phyloP scores from a whole-genome alignment of 1,140 invertebrate genomes.

The Heliothis subflexa region DNA sequence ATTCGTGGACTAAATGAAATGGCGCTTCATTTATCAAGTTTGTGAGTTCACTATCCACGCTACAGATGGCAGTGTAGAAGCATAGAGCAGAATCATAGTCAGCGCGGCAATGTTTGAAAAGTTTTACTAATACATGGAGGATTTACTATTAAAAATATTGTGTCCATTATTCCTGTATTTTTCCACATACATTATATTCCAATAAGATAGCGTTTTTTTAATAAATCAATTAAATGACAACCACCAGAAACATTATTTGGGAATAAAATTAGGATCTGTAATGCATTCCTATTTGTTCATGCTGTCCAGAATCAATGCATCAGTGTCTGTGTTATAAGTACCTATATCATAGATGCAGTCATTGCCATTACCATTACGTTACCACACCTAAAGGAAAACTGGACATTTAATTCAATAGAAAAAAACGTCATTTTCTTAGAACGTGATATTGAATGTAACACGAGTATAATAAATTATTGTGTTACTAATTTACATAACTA shows the following conservation, averaged over 20 bases:
- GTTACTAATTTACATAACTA: conserved; percentile 45
- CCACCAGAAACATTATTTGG: too few species aligned
- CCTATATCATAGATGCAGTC: too few species aligned
- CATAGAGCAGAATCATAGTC: conserved; percentile 27
- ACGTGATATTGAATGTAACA: conserved; percentile 30
- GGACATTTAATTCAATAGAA: conserved; percentile 1
- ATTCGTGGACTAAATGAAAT: not conserved
- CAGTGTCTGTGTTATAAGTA: too few species aligned
- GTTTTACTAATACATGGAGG: not conserved
- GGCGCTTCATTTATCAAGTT: not conserved
- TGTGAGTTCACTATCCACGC: not conserved
- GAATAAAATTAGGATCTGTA: too few species aligned
- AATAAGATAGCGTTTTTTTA: too few species aligned
- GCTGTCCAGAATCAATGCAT: too few species aligned
- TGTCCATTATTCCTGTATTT: not conserved
- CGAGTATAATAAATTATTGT: conserved; percentile 42
- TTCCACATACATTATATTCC: too few species aligned
- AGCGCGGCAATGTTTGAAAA: conserved; percentile 26
- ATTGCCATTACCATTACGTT: too few species aligned
- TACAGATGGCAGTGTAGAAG: conserved; percentile 19
- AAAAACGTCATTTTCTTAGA: conserved; percentile 24
- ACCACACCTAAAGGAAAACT: not conserved
- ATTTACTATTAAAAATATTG: not conserved
- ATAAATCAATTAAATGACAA: too few species aligned
- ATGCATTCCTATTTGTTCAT: too few species aligned